Evolutionary conservation across 1,140 invertebrate genomes (phyloP).

Genomic region (Drosophila biarmipes): DNA sequence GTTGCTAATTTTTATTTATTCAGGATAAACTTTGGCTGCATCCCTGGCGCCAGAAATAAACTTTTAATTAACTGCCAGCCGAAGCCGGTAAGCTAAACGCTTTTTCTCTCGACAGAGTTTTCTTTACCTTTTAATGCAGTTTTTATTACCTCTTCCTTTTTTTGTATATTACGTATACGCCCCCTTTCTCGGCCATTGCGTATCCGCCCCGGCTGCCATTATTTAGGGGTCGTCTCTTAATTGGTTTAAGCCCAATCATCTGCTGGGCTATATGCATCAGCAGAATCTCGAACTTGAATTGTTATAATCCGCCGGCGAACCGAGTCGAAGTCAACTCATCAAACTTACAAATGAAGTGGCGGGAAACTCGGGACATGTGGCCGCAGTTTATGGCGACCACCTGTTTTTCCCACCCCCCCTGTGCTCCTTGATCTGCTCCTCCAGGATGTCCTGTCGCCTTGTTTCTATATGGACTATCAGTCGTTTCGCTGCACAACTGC

Average conservation of each 20-base stretch:
- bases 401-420: slow-evolving; percentile 27
- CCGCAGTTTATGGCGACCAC: slow-evolving; percentile 64
- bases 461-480: slow-evolving; percentile 37
- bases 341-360: slow-evolving; percentile 69
- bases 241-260: slow-evolving; percentile 51
- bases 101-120: slow-evolving; percentile 7
- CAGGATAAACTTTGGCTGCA: slow-evolving; percentile 15
- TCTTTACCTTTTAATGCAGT: slow-evolving; percentile 51
- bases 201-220: slow-evolving; percentile 26
- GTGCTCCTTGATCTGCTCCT: too few relatives aligned
- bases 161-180: slow-evolving; percentile 50
- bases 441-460: not conserved
- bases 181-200: not conserved
- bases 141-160: slow-evolving; percentile 33
- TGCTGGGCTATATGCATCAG: slow-evolving; percentile 16
- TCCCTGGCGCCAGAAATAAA: slow-evolving; percentile 39
- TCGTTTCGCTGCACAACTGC: slow-evolving; percentile 72
- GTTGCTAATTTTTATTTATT: slow-evolving; percentile 2
- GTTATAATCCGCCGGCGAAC: slow-evolving; percentile 11
- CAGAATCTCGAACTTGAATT: slow-evolving; percentile 18
- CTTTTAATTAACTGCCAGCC: slow-evolving; percentile 61
- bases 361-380: slow-evolving; percentile 51
- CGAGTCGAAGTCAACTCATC: slow-evolving; percentile 20
- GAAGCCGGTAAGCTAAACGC: slow-evolving; percentile 31
- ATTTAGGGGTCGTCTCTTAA: slow-evolving; percentile 54